Evolutionary conservation across 2,113 vertebrate genomes (phyloP), one percentile per base, ranked within the genome.

Genomic region (Alces alces): DNA sequence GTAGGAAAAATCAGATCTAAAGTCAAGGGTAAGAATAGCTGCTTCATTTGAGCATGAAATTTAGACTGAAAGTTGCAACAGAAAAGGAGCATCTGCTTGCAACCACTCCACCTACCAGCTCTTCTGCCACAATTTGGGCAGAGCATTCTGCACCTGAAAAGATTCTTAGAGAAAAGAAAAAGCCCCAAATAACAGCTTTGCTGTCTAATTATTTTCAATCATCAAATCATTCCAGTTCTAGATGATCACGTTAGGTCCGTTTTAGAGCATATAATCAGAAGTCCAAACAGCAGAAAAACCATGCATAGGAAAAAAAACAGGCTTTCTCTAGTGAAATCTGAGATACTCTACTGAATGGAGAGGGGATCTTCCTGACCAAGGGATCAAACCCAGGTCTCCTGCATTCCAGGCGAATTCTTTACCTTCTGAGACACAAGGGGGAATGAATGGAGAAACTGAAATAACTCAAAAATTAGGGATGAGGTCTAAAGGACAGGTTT

Each of bases 131-230:
- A 73, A 55, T 93, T 95, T 86, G 93, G 60, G 55, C 93, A 96
- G 16, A 97, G 82, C 88, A 89, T 73, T 94, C 91, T 96, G 97
- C 91, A 89, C 39, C 76, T 79, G 91, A 66, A 83, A 91, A 95
- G 93, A 93, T 89, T 93, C 91, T 91, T 92, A 6, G 57, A 95
- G 90, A 85, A 93, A 89, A 93, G 52, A 85, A 96, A 93, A 91
- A 50, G 33, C 80, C 55, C 82, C 57, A 94, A 80, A 96, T 79
- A 89, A 33, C 91, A 96, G 30, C 45, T 86, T 57, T 57, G 39
- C 91, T 88, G 50, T 60, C 85, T 91, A 82, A 92, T 97, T 97
- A 82, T 91, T 97, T 96, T 97, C 92, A 93, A 94, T 94, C 84
- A 86, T 54, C 70, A 92, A 88, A 85, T 94, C 60, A 93, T 70